Conservation (phyloP, 2,113 vertebrate genomes). For the Girardinichthys multiradiatus region DNA sequence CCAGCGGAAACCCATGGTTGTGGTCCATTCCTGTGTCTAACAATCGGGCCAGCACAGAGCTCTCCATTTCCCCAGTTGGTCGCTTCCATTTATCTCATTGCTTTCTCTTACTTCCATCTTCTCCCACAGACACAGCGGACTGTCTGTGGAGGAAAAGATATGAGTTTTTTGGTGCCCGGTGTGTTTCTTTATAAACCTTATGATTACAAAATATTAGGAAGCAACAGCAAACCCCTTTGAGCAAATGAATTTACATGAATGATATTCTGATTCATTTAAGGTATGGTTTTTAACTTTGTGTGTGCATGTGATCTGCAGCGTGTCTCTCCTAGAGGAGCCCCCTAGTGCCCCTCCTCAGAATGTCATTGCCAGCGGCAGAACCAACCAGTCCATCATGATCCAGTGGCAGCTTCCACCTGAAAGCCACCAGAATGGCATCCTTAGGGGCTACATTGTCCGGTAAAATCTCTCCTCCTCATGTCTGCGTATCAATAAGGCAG, state of each 20-base stretch:
- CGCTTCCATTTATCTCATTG: conserved; percentile 22
- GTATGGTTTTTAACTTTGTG: no score
- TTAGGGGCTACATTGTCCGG: conserved; percentile 93
- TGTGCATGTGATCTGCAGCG: conserved; percentile 70
- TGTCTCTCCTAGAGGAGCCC: conserved; percentile 93
- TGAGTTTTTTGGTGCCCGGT: neutral
- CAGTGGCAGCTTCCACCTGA: conserved; percentile 97
- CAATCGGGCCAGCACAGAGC: conserved; percentile 12
- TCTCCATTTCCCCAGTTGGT: conserved; percentile 31
- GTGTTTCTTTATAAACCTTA: neutral
- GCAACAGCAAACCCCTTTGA: neutral
- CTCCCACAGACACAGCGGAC: neutral
- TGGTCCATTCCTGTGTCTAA: conserved; percentile 31
- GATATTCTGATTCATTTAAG: no score
- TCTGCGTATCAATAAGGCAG: rapidly evolving
- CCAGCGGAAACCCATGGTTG: conserved; percentile 23
- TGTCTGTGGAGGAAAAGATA: conserved; percentile 16
- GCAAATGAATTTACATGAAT: neutral
- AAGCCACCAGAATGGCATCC: conserved; percentile 94
- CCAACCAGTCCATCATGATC: conserved; percentile 99
- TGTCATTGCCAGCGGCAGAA: conserved; percentile 93
- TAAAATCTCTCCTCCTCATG: conserved; percentile 47
- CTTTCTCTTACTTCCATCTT: neutral
- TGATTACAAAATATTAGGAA: neutral
- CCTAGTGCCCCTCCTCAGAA: conserved; percentile 94